Base-by-base conservation (phyloP, 2,113 vertebrate species). In the Egretta garzetta region DNA sequence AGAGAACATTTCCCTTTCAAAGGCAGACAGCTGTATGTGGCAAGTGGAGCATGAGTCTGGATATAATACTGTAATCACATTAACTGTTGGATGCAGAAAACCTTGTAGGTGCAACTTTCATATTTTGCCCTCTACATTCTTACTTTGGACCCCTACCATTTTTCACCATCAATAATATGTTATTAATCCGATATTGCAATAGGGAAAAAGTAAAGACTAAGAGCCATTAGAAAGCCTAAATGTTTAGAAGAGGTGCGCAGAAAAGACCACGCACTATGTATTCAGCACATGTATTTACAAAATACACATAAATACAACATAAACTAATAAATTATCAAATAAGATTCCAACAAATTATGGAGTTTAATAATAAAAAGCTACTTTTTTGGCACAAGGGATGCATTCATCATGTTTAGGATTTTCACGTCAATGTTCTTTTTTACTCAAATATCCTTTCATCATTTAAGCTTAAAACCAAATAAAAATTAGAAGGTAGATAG, bases 1-100 rank as follows among this genome's bases (percentile, higher is more conserved):
- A 88, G 35, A 91, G 73, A 92, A 91, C 19, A 60, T 79, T 72
- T 91, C 70, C 81, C 90, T 92, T 86, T 83, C 86, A 91, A 90
- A 96, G 68, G 71, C 41, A 88, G 68, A 58, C 43, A 77, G 62
- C 33, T 71, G 17, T 35, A 77, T 33, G 35, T 24, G 52, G 43
- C 50, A 80, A 91, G 26, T 8, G 7, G 32, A 86, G 60, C 37
- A 77, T 10, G 17, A 72, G n/a, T 30, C 37, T 8, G 5, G 47
- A 19, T 87, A 21, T 49, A 88, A 56, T 35, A 55, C 60, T 24
- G 9, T 37, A 71, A 94, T 63, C 47, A 39, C 45, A 33, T n/a
- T 32, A 72, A 79, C 53, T 92, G 49, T 1, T 68, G 30, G 43
- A 83, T 56, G 15, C 37, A 75, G 24, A 67, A 60, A 59, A 30